These are phyloP conservation scores for Meloidogyne hapla DNA, from an alignment of 1,140 invertebrate genomes.

Conservation along the genomic window DNA sequence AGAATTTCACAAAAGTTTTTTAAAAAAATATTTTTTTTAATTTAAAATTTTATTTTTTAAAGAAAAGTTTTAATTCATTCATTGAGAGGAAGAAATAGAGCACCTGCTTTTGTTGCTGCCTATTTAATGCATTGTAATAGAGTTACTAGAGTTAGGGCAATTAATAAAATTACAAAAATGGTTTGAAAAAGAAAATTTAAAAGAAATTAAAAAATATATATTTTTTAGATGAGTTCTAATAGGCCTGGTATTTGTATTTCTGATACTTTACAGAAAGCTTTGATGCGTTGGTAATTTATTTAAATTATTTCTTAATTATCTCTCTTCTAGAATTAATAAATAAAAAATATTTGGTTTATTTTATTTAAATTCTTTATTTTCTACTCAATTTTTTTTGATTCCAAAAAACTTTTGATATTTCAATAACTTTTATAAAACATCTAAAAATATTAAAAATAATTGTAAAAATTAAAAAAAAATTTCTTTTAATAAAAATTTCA, in stretches of 20 bases:
- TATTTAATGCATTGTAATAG: slow-evolving; percentile 51
- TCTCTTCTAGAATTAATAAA: no score
- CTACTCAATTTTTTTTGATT: no score
- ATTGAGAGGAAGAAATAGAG: slow-evolving; percentile 50
- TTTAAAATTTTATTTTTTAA: slow-evolving; percentile 15
- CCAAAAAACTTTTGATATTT: no score
- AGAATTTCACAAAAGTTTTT: slow-evolving; percentile 43
- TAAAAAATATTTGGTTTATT: no score
- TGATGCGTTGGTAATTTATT: slow-evolving; percentile 49
- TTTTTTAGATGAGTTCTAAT: slow-evolving; percentile 48
- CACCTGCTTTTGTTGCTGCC: slow-evolving; percentile 52
- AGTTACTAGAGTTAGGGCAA: slow-evolving; percentile 49
- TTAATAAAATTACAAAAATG: slow-evolving; percentile 46
- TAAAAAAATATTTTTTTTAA: background rate
- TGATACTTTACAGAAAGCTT: slow-evolving; percentile 52
- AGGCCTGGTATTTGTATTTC: slow-evolving; percentile 51
- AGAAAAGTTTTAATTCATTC: slow-evolving; percentile 52
- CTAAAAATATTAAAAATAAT: no score
- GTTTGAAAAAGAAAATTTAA: slow-evolving; percentile 21
- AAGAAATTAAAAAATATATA: background rate
- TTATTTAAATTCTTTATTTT: no score
- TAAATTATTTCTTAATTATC: no score
- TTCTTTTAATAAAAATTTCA: no score
- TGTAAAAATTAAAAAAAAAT: no score
- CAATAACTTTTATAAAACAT: no score